phyloP scores from a whole-genome alignment of 2,113 vertebrate genomes.

The Symphodus melops region DNA sequence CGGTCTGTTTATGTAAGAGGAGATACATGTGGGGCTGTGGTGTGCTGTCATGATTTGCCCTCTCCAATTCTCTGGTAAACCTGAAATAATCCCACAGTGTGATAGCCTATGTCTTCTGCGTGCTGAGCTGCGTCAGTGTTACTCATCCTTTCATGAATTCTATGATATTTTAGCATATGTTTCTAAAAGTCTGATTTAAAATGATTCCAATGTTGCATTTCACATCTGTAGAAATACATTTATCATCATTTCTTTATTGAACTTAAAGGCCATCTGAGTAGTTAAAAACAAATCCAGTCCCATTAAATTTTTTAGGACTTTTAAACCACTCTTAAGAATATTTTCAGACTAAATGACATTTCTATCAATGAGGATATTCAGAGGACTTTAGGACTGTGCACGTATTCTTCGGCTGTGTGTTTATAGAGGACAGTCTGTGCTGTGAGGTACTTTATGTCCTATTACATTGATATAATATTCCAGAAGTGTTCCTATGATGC shows the following conservation, averaged over 20 bases:
- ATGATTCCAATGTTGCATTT: not conserved
- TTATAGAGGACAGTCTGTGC: not conserved
- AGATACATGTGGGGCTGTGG: conserved; percentile 17
- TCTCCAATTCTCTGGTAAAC: conserved; percentile 18
- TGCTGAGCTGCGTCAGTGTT: not conserved
- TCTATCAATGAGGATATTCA: not conserved
- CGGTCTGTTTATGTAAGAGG: conserved; percentile 27
- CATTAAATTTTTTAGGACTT: too few relatives aligned
- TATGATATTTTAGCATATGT: not conserved
- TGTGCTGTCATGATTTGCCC: conserved; percentile 1
- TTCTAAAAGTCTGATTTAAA: not conserved
- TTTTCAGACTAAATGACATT: too few relatives aligned
- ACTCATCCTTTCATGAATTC: not conserved
- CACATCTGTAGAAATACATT: not conserved
- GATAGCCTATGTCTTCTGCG: not conserved
- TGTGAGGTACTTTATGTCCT: not conserved
- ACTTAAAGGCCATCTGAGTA: not conserved
- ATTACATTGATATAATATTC: not conserved
- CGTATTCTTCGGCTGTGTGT: not conserved
- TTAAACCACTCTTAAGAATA: too few relatives aligned
- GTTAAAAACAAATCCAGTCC: too few relatives aligned
- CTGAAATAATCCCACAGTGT: not conserved
- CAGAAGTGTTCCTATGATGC: not conserved
- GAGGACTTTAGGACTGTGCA: not conserved
- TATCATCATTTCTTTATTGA: not conserved